Evolutionary conservation across 2,888 invertebrate species (phyloP).

Genomic region (Chirona hameri): DNA sequence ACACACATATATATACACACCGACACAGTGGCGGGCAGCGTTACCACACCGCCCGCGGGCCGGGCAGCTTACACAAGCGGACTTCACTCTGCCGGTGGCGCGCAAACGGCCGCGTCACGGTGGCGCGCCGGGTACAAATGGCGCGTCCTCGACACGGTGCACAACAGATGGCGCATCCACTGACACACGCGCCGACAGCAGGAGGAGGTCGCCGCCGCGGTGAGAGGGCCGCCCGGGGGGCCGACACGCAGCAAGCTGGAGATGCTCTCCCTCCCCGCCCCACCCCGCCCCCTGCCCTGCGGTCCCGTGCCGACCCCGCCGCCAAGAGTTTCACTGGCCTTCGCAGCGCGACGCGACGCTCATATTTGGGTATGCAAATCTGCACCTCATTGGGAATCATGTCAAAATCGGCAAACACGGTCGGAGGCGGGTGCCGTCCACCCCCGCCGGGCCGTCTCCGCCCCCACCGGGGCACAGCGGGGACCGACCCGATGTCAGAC

Average conservation of each 20-base stretch:
- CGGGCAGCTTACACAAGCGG: background rate
- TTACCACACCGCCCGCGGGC: background rate
- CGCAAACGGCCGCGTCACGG: too few species aligned
- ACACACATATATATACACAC: background rate
- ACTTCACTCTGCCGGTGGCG: background rate
- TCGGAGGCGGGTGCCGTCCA: background rate
- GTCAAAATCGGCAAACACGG: background rate
- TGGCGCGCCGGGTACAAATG: too few species aligned
- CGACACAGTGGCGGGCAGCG: background rate
- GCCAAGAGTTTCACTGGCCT: background rate
- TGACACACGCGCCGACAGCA: too few species aligned
- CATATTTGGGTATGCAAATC: slow-evolving; percentile 5
- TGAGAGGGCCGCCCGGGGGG: background rate
- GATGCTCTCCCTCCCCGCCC: background rate
- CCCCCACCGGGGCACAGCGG: too few species aligned
- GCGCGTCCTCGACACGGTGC: too few species aligned
- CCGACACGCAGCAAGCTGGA: background rate
- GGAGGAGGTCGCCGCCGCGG: too few species aligned
- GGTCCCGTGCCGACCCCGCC: background rate
- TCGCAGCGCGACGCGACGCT: background rate
- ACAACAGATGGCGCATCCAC: too few species aligned
- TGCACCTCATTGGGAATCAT: background rate
- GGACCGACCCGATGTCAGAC: background rate
- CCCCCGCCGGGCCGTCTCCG: background rate
- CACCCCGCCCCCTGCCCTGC: background rate